A percentile compares a stretch with the other conserved stretches of the same genome.
Evolutionary conservation across 1,140 invertebrate species (phyloP).

Genomic region (Holotrichia oblita): DNA sequence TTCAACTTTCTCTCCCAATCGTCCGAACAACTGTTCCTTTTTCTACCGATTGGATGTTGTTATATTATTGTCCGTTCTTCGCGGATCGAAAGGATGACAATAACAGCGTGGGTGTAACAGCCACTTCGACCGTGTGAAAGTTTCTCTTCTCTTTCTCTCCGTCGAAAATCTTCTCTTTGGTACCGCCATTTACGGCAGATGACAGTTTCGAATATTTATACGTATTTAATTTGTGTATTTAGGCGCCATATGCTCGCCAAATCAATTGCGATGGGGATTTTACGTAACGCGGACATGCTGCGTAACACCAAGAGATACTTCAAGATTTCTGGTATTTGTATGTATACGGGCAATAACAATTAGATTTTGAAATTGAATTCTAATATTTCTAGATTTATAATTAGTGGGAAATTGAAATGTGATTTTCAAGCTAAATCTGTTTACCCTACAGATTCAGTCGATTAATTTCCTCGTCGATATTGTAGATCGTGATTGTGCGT

Average conservation of each 20-base stretch:
- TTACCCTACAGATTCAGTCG: too few species aligned
- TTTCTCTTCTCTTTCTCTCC: background rate
- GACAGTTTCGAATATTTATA: constrained; percentile 11
- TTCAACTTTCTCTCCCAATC: background rate
- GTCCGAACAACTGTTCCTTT: background rate
- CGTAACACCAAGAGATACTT: too few species aligned
- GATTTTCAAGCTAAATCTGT: too few species aligned
- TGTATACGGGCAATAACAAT: too few species aligned
- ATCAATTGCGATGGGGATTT: background rate
- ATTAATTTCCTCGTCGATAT: too few species aligned
- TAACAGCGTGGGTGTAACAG: background rate
- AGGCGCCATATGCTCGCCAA: constrained; percentile 17
- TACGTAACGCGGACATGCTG: constrained; percentile 7
- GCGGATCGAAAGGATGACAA: background rate
- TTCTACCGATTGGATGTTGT: background rate
- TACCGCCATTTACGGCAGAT: background rate
- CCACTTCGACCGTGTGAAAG: background rate
- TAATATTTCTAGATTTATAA: too few species aligned
- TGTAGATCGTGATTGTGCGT: too few species aligned
- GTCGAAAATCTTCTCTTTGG: background rate
- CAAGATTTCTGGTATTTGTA: too few species aligned
- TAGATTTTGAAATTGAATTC: too few species aligned
- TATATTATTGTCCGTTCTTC: background rate
- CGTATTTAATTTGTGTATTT: constrained; percentile 16
- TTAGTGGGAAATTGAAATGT: too few species aligned